A percentile compares a stretch with the other conserved stretches of the same genome.
Conservation (phyloP, 1,140 invertebrate genomes). For the Druon quercuslanigerum region DNA sequence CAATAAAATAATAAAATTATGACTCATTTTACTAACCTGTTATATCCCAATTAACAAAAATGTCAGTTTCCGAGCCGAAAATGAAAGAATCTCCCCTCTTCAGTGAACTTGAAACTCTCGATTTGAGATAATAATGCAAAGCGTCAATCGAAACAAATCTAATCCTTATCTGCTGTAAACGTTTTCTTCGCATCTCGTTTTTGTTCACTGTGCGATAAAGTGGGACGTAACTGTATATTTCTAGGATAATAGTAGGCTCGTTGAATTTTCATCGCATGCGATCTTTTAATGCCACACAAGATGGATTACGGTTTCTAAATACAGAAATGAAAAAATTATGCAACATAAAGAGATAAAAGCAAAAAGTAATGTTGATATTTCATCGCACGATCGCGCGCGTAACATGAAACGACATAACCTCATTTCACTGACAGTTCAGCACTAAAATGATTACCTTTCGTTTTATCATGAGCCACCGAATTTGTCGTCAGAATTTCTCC, state of each 20-base stretch:
- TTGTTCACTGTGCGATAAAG: not conserved
- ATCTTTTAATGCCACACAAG: not conserved
- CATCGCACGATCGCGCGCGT: no score
- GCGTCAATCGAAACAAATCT: not conserved
- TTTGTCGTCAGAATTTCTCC: not conserved
- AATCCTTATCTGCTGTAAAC: not conserved
- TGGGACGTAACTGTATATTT: conserved; percentile 22
- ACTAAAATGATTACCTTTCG: not conserved
- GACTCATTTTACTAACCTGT: no score
- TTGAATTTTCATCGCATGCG: conserved; percentile 14
- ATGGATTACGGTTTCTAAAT: not conserved
- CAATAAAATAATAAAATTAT: no score
- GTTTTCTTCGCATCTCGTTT: conserved; percentile 12
- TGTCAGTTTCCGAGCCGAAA: no score
- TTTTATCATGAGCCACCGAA: not conserved
- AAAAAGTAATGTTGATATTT: no score
- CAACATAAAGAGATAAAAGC: not conserved
- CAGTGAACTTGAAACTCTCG: no score
- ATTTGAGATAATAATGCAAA: not conserved
- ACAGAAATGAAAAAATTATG: not conserved
- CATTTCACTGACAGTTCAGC: not conserved
- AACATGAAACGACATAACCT: not conserved
- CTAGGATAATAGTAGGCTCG: not conserved
- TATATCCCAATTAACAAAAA: no score
- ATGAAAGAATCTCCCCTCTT: no score